Evolutionary conservation across 2,113 vertebrate species (phyloP), one percentile per base, ranked within the genome.

Genomic region (Noctilio leporinus): DNA sequence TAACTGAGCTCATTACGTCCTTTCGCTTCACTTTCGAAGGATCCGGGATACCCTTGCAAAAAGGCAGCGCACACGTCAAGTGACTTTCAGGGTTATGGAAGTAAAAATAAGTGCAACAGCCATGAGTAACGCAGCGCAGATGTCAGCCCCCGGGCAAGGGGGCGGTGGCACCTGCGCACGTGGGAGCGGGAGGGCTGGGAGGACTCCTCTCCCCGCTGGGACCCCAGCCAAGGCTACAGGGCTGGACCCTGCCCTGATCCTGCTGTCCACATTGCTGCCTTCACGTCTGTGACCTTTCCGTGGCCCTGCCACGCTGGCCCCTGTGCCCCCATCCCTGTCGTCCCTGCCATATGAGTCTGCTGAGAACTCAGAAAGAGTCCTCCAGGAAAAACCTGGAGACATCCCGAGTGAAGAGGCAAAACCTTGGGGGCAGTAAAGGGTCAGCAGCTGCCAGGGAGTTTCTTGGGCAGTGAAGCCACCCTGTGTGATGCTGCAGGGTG

Each of bases 191-290:
- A n/a, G n/a, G 20, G 87, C 0, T 0, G 2, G 0, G 38, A 24
- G 53, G 53, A 55, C 19, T 7, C 53, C 53, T 55, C 47, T 17
- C 19, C 30, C 67, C 9, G 17, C 0, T 0, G 2, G 38, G 38
- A 49, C 47, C 8, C 4, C 10, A 51, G 57, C 33, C 4, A 26
- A 59, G 35, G 40, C 26, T 4, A 38, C 20, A 7, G 35, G n/a
- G 12, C 0, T 0, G 0, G 43, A 12, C 43, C 11, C 30, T 49
- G n/a, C 24, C 6, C 30, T 12, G 67, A 22, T 11, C 24, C 14
- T 4, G 64, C 40, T 19, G 14, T 69, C 51, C 38, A 24, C 17
- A 69, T 33, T 38, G 7, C 64, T 22, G 20, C 22, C 80, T 53
- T 2, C 10, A 14, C 30, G 0, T 22, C 28, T 5, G 8, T 26